Base-by-base conservation (phyloP, 2,888 invertebrate genomes). In the Metacarcinus magister region DNA sequence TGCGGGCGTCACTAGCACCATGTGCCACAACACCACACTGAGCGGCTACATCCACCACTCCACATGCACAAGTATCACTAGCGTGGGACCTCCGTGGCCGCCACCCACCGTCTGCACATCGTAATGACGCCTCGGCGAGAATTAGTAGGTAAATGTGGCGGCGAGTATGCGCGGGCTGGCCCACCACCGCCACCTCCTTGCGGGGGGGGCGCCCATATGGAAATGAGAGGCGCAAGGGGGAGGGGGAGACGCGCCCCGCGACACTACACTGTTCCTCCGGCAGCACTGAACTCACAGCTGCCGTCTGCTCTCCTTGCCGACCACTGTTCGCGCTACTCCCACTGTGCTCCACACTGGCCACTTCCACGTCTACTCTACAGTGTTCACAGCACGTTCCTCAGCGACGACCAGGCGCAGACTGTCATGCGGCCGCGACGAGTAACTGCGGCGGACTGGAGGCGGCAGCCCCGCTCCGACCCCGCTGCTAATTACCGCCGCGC, bases 61-160 rank as follows among this genome's bases (percentile, higher is more conserved):
- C 96, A 96, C 96, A 96, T 96, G 94, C 96, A 96, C 96, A 96
- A 96, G 94, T 96, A 96, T 96, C 96, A 96, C 96, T 94, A 94
- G 96, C 96, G 96, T 96, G 96, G 96, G 87, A 96, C 96, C 96
- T 94, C 96, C 94, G 96, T 94, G 96, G 95, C 96, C 95, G 96
- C 96, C 95, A 96, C 96, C 96, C 96, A 96, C 95, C 96, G 96
- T 96, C 96, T 96, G 96, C 96, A 96, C 96, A 96, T 96, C 95
- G 96, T 96, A 96, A 96, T 96, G 96, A 96, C 96, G 96, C 93
- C 96, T 95, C 96, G 96, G 96, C 96, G 96, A 96, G 96, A 96
- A 96, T 96, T 96, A 96, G 96, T 96, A 96, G 96, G 96, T 96
- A 96, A 96, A 96, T 96, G 96, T 96, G 96, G 96, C 96, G 96